Percentiles rank a stretch among this genome's conserved stretches.
Evolutionary conservation across 2,888 invertebrate genomes (phyloP).

Genomic region (Eulithis testata): DNA sequence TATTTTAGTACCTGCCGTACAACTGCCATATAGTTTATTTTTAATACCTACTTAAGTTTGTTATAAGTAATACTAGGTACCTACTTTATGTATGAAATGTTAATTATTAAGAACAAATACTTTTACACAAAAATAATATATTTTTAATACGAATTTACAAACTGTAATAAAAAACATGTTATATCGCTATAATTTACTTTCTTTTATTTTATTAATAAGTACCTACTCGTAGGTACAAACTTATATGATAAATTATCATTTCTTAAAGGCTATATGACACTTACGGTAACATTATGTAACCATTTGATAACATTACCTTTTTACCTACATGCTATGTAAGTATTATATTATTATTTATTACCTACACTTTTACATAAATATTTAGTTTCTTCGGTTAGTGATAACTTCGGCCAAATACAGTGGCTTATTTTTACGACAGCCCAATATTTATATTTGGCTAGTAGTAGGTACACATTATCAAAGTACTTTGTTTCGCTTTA

Average conservation of each 20-base stretch:
- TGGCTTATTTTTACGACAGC: too few relatives aligned
- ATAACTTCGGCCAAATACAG: too few relatives aligned
- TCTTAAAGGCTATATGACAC: conserved; percentile 61
- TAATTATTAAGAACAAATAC: background rate
- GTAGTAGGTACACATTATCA: too few relatives aligned
- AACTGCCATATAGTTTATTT: too few relatives aligned
- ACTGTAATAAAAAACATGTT: background rate
- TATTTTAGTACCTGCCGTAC: too few relatives aligned
- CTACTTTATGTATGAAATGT: too few relatives aligned
- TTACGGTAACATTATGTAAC: conserved; percentile 49
- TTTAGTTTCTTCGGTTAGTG: too few relatives aligned
- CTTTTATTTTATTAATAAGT: background rate
- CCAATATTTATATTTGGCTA: too few relatives aligned
- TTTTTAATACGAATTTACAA: background rate
- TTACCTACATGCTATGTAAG: background rate
- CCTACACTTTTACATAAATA: background rate
- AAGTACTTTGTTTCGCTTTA: too few relatives aligned
- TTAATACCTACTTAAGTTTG: too few relatives aligned
- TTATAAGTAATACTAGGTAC: too few relatives aligned
- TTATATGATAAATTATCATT: conserved; percentile 29
- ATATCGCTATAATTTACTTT: background rate
- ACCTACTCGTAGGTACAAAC: background rate
- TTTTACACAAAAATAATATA: background rate
- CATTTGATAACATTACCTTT: conserved; percentile 15
- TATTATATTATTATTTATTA: conserved; percentile 1